Base-by-base conservation (phyloP, 2,888 invertebrate species). In the Parapristionchus giblindavisi region DNA sequence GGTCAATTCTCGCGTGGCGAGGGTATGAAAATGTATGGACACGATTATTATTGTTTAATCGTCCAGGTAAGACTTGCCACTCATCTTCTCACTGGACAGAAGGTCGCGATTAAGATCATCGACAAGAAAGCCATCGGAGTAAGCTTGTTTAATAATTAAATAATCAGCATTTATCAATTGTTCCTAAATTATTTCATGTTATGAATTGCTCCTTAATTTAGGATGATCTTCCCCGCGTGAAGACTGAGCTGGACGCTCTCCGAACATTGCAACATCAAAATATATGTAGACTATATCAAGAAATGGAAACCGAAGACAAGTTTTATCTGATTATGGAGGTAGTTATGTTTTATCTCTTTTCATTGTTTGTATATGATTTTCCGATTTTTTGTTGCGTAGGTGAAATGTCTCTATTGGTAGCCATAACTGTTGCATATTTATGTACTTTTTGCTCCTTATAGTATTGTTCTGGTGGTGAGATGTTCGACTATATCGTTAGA, bases 401-500 rank as follows among this genome's bases (percentile, higher is more conserved):
- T 54, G 32, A 8, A 54, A 54, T n/a, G 6, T 6, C 27, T 54
- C 8, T 54, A 6, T 54, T 54, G 6, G 14, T 24, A n/a, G 14
- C 27, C n/a, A 14, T 17, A 14, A 43, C 43, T 17, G 8, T 17
- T 43, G 43, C 43, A 6, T 54, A 54, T 14, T 54, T 54, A 8
- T 54, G 54, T 54, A 14, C 6, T n/a, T 54, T 17, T 54, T 6
- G 29, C 29, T 8, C 60, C 17, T 78, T 87, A 60, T 84, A 91
- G 90, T 93, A 93, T 86, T 94, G 93, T 86, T 92, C 92, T 52
- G 93, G 93, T 52, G 94, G 94, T 52, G 94, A 94, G 89, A 89
- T 94, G 76, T 94, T 94, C 89, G 94, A 94, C 89, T 93, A 94
- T 85, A 94, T 94, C 78, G 93, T 94, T 52, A 92, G 92, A 83